Conservation (phyloP, 1,140 invertebrate species). For the Stegodyphus mimosarum region DNA sequence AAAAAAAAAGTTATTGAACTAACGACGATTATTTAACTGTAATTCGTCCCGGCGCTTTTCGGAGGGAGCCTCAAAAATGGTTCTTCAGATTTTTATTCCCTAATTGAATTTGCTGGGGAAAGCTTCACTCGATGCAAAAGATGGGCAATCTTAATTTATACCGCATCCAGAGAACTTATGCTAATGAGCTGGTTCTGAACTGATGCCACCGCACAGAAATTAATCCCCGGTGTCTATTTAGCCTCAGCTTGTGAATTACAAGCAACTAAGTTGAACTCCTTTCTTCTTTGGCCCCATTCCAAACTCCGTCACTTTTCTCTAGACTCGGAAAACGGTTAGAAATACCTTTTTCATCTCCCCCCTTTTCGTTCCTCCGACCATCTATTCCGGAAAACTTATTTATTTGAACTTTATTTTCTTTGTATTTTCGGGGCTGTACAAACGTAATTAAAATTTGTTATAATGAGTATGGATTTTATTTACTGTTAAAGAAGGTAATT, state of each 20-base stretch:
- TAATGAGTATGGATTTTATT: constrained; percentile 60
- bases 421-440: constrained; percentile 16
- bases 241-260: constrained; percentile 57
- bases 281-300: constrained; percentile 32
- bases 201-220: constrained; percentile 54
- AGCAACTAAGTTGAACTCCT: constrained; percentile 41
- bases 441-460: constrained; percentile 56
- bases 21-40: constrained; percentile 17
- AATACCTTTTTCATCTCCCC: constrained; percentile 14
- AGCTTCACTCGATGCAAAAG: neutral
- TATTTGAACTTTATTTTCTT: constrained; percentile 16
- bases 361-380: constrained; percentile 6
- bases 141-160: constrained; percentile 58
- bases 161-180: constrained; percentile 45
- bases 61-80: constrained; percentile 24
- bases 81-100: constrained; percentile 54
- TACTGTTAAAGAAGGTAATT: constrained; percentile 40
- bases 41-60: constrained; percentile 29
- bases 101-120: constrained; percentile 50
- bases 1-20: too few relatives aligned
- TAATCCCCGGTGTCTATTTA: constrained; percentile 59
- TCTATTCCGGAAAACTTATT: constrained; percentile 28
- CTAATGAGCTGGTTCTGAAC: constrained; percentile 52
- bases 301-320: constrained; percentile 14
- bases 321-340: constrained; percentile 8